phyloP scores from a whole-genome alignment of 2,113 vertebrate genomes.

The Colius striatus region DNA sequence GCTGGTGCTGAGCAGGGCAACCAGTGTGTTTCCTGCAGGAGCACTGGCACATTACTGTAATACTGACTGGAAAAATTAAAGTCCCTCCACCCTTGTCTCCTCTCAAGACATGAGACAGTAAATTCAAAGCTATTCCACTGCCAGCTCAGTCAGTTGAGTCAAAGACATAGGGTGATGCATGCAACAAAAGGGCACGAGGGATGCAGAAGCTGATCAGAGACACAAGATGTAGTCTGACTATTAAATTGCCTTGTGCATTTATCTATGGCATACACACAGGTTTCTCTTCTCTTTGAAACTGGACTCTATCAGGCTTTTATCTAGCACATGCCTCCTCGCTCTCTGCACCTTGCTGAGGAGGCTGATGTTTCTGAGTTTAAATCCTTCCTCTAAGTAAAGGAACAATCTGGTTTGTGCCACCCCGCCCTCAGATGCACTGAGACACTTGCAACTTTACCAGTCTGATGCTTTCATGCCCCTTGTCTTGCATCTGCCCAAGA shows the following conservation, averaged over 20 bases:
- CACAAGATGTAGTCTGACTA: not conserved
- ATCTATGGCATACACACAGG: not conserved
- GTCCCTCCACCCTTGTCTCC: not conserved
- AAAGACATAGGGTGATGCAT: not conserved
- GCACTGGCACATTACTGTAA: not conserved
- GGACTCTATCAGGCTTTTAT: not conserved
- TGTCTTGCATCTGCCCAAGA: not conserved
- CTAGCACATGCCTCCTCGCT: accelerated
- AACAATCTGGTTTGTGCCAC: not conserved
- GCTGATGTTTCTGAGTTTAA: not conserved
- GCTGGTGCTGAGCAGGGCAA: not conserved
- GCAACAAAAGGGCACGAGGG: not conserved
- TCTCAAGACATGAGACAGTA: not conserved
- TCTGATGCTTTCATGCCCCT: not conserved
- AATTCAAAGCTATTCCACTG: not conserved
- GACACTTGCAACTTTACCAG: not conserved
- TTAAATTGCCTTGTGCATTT: not conserved
- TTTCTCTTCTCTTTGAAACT: not conserved
- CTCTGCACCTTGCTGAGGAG: not conserved
- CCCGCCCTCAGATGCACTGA: not conserved
- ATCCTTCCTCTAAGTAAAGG: not conserved
- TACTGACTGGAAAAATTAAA: not conserved
- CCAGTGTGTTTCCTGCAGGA: accelerated
- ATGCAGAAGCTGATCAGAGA: not conserved
- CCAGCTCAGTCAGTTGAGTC: not conserved